Evolutionary conservation across 2,888 invertebrate species (phyloP), one percentile per base, ranked within the genome.

Genomic region (Maniola hyperantus): DNA sequence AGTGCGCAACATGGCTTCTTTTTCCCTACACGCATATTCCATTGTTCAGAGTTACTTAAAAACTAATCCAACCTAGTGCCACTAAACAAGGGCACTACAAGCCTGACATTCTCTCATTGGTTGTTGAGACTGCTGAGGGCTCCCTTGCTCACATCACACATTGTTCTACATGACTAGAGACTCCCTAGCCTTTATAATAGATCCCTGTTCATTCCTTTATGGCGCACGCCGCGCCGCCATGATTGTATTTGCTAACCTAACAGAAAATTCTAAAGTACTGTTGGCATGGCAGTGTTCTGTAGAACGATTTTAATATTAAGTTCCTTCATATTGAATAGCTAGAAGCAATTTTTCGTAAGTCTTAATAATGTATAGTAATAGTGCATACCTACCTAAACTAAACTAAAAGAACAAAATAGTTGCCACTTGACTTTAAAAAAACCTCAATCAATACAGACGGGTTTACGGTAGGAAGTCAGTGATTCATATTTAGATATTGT

Each of bases 41-140:
- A 87, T 88, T 90, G 89, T 89, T 84, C 83, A 83, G 83, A 82
- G 83, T 80, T 84, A 83, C 89, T 89, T 85, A 82, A 87, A 87
- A 90, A 88, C 89, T 89, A 91, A 91, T 89, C 88, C 88, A 81
- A 85, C 83, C 84, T 89, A 89, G 89, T 89, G 85, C 88, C 84
- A 81, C 87, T 90, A 87, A 87, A 88, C 86, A 88, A 88, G 87
- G 82, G 83, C 80, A 78, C 81, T 83, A 80, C 77, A 79, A 72
- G 72, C 79, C 79, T 83, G 80, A 82, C 82, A 79, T 77, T 74
- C 82, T 72, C 81, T 84, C 84, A 89, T 89, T 89, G 89, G 89
- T 81, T 68, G 73, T 67, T 65, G 63, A 55, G 61, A 63, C 18
- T 75, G 83, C 76, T 71, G 77, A 79, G 76, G 73, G 74, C 76